phyloP scores from a whole-genome alignment of 2,113 vertebrate species.

The Puffinus mauretanicus region DNA sequence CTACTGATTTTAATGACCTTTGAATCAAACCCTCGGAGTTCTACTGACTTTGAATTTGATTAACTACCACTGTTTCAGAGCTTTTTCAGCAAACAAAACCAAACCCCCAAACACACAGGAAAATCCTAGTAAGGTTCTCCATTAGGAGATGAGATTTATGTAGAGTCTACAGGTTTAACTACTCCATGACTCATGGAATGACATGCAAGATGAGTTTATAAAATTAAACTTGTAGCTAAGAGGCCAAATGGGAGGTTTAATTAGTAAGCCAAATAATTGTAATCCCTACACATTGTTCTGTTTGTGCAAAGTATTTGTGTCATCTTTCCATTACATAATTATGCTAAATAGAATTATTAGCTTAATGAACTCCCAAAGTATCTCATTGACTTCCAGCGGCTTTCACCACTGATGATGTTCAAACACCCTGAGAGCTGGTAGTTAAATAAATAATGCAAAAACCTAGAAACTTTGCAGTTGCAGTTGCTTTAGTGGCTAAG shows the following conservation, averaged over 20 bases:
- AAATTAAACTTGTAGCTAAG: neutral
- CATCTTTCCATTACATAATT: neutral
- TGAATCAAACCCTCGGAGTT: neutral
- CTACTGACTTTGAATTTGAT: neutral
- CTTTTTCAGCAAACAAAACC: neutral
- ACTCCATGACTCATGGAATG: neutral
- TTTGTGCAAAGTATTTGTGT: neutral
- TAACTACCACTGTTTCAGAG: neutral
- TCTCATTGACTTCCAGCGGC: neutral
- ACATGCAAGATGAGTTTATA: neutral
- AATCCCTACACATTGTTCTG: neutral
- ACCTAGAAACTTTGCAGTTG: neutral
- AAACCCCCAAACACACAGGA: neutral
- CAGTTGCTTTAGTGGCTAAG: neutral
- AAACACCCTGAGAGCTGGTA: neutral
- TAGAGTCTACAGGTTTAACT: neutral
- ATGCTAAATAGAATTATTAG: neutral
- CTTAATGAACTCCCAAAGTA: neutral
- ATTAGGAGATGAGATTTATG: neutral
- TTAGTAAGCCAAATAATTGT: neutral
- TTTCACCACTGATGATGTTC: neutral
- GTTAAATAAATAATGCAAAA: neutral
- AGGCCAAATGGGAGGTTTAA: slow-evolving; percentile 25
- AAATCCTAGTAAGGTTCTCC: neutral
- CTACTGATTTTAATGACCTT: neutral